Evolutionary conservation across 2,113 vertebrate genomes (phyloP).

Genomic region (Beaufortia kweichowensis): DNA sequence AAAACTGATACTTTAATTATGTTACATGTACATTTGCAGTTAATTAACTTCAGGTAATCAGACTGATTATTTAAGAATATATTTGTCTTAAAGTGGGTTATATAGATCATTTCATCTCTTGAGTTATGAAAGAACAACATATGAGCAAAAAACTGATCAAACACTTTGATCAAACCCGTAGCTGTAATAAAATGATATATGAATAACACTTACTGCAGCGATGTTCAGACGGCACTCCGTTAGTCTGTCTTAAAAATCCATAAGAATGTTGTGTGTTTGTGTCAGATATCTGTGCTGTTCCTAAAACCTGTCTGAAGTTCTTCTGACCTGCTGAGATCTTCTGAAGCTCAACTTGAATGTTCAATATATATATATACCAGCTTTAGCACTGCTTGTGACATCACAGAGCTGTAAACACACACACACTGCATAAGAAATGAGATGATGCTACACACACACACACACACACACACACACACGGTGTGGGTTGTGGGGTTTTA

Average conservation of each 20-base stretch:
- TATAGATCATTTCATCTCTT: too few relatives aligned
- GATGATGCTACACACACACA: conserved; percentile 57
- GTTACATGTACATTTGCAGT: too few relatives aligned
- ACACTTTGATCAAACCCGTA: background rate
- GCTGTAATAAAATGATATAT: background rate
- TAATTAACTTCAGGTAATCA: too few relatives aligned
- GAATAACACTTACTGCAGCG: conserved; percentile 41
- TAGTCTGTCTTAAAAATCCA: conserved; percentile 25
- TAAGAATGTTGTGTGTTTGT: background rate
- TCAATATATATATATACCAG: conserved; percentile 63
- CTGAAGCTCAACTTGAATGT: conserved; percentile 42
- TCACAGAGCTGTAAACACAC: conserved; percentile 69
- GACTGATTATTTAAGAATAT: background rate
- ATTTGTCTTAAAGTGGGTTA: background rate
- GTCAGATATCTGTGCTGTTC: background rate
- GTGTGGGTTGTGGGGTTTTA: conserved; percentile 38
- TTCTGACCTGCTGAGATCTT: conserved; percentile 42
- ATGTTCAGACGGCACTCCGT: conserved; percentile 16
- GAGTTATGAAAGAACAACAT: background rate
- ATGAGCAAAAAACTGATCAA: too few relatives aligned
- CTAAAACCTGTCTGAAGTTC: conserved; percentile 22
- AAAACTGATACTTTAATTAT: background rate
- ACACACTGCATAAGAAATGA: conserved; percentile 65
- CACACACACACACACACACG: conserved; percentile 41
- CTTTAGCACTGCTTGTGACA: conserved; percentile 69